These are phyloP conservation scores for Leistus spinibarbis DNA, from an alignment of 2,888 invertebrate species.

Conservation along the genomic window DNA sequence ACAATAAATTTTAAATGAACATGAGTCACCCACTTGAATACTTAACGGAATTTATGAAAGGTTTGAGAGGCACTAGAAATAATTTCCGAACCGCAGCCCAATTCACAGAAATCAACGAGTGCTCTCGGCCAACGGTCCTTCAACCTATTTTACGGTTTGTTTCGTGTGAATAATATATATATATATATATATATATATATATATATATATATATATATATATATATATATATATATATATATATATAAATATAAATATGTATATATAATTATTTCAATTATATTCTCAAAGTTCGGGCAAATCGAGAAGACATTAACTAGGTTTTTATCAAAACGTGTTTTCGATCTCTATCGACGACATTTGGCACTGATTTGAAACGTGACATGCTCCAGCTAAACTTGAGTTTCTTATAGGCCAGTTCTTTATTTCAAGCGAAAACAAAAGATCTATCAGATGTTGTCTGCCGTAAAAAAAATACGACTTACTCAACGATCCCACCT, in stretches of 20 bases:
- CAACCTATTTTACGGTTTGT: conserved; percentile 28
- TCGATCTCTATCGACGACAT: too few relatives aligned
- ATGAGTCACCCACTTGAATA: conserved; percentile 26
- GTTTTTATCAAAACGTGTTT: too few relatives aligned
- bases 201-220: background rate
- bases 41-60: conserved; percentile 37
- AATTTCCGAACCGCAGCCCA: conserved; percentile 27
- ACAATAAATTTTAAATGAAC: conserved; percentile 32
- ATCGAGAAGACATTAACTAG: background rate
- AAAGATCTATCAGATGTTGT: too few relatives aligned
- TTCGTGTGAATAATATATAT: conserved; percentile 3
- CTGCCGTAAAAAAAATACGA: too few relatives aligned
- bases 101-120: conserved; percentile 17
- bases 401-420: too few relatives aligned
- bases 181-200: background rate
- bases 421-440: too few relatives aligned
- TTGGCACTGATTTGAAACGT: too few relatives aligned
- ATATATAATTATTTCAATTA: background rate
- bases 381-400: too few relatives aligned
- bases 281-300: background rate
- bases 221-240: background rate
- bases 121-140: conserved; percentile 24
- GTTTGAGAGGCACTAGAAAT: conserved; percentile 37
- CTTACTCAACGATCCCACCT: too few relatives aligned
- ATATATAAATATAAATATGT: background rate